Evolutionary conservation across 1,140 invertebrate species (phyloP), one percentile per base, ranked within the genome.

Genomic region (Venustaconcha ellipsiformis): DNA sequence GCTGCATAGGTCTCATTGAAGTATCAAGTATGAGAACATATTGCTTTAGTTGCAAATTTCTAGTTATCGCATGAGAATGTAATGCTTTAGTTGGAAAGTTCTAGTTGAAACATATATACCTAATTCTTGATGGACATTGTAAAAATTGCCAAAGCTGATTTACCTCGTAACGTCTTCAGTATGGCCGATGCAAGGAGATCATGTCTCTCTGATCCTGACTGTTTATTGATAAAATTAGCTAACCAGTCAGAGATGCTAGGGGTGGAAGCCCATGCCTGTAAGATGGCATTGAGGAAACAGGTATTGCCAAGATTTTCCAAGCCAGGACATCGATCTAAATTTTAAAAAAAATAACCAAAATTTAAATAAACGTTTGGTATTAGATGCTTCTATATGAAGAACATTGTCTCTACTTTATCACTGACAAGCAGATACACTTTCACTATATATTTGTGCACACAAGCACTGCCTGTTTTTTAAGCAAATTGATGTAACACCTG

Each of bases 271-370:
- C 99, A 88, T 3, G 96, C 94, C 92, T 99, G 97, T 14, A 99
- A 93, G 83, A 99, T 96, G 85, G 96, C 97, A 89, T 98, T 99
- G 94, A 99, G 97, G 88, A 99, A 99, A 91, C 98, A 99, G 0
- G 98, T 99, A 78, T 96, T 96, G 14, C 97, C 97, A 80, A 99
- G 91, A 91, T 99, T 99, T 78, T 98, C 93, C 26, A 99, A 91
- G 1, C 98, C 97, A 72, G 97, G 92, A 93, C 86, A 88, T 55
- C 75, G 20, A 72, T 79, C 88, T 89, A 76, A 70, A 83, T 82
- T n/a, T 15, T 75, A 63, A 80, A 75, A 79, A 0, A 17, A 30
- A 23, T 17, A 30, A 17, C 5, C 6, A 0, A 5, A 66, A 30
- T 15, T 14, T 30, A 23, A 23, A 74, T 57, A 15, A 13, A 17